Evolutionary conservation across 2,113 vertebrate genomes (phyloP).

Genomic region (Nibea albiflora): DNA sequence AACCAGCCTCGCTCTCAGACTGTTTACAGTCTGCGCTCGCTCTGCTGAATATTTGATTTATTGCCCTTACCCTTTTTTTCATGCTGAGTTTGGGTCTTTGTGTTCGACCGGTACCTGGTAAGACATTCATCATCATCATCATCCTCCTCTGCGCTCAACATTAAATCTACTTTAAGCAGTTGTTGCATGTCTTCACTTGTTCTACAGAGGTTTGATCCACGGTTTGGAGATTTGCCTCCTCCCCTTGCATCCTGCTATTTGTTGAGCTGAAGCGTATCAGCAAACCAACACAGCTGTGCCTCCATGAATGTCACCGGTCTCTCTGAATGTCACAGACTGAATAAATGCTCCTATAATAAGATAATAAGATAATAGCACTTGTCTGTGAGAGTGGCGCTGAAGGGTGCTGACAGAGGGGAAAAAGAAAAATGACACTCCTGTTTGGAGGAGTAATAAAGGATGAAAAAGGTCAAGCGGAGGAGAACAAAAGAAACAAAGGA

Average conservation of each 20-base stretch:
- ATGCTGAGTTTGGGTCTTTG: not conserved
- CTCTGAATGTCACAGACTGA: slow-evolving; percentile 69
- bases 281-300: slow-evolving; percentile 11
- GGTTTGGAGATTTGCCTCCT: not conserved
- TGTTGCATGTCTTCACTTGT: no score
- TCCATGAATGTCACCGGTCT: slow-evolving; percentile 50
- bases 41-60: not conserved
- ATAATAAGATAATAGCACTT: slow-evolving; percentile 71
- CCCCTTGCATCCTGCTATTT: not conserved
- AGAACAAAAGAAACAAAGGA: slow-evolving; percentile 59
- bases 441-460: slow-evolving; percentile 55
- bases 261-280: not conserved
- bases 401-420: slow-evolving; percentile 55
- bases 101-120: not conserved
- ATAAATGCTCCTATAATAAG: slow-evolving; percentile 57
- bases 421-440: slow-evolving; percentile 59
- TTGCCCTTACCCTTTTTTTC: not conserved
- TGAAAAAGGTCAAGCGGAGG: slow-evolving; percentile 60
- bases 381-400: slow-evolving; percentile 55
- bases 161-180: no score
- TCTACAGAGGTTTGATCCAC: no score
- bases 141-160: no score
- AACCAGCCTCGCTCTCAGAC: not conserved
- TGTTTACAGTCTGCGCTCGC: not conserved
- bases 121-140: not conserved